A percentile compares a stretch with the other conserved stretches of the same genome.
phyloP scores from a whole-genome alignment of 2,888 invertebrate genomes.

The Diaphora mendica region DNA sequence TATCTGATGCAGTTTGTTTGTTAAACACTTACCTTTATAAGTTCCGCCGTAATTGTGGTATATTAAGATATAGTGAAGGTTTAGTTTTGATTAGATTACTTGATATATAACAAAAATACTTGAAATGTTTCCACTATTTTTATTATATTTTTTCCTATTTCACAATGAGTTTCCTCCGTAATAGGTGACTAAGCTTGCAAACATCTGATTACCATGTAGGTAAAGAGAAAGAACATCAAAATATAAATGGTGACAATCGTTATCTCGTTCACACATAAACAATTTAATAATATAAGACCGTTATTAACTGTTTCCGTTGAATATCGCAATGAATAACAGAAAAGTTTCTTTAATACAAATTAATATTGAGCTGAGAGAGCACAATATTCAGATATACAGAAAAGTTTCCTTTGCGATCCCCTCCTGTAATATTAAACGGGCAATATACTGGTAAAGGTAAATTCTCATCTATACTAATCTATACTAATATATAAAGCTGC shows the following conservation, averaged over 20 bases:
- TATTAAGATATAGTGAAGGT: background rate
- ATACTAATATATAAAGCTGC: no score
- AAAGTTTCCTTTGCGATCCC: no score
- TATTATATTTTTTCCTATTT: background rate
- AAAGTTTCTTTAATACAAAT: no score
- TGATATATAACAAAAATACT: no score
- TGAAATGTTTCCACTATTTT: background rate
- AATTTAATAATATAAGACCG: background rate
- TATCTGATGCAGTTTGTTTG: background rate
- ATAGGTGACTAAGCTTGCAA: background rate
- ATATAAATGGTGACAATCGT: background rate
- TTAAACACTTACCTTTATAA: background rate
- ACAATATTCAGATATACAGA: no score
- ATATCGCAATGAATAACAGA: no score
- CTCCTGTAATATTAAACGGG: no score
- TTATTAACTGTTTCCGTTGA: no score
- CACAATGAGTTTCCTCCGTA: background rate
- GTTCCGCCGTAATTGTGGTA: background rate
- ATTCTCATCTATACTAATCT: no score
- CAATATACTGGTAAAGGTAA: no score
- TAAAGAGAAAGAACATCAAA: background rate
- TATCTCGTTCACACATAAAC: background rate
- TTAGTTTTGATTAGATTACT: background rate
- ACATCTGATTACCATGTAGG: background rate
- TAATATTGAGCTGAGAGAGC: no score